These are phyloP conservation scores for Chaetodon trifasciatus DNA, from an alignment of 2,797 vertebrate species.

Conservation along the genomic window DNA sequence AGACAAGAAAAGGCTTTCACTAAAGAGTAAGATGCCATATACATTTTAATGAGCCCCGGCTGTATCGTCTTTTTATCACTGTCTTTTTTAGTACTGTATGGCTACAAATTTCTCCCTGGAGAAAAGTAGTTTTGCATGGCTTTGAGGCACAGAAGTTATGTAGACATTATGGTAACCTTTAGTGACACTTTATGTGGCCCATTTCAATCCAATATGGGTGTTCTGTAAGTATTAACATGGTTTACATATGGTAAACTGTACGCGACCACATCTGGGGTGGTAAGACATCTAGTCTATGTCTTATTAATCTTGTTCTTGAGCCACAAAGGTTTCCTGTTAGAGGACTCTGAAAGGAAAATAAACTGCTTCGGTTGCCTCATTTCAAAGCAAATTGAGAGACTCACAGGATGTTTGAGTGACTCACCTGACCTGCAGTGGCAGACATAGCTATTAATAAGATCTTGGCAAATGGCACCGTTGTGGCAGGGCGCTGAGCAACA, in stretches of 20 bases:
- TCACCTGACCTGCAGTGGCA: conserved; percentile 92
- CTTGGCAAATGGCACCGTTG: conserved; percentile 87
- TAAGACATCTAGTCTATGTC: conserved; percentile 35
- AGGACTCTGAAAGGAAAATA: conserved; percentile 19
- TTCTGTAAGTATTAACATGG: conserved; percentile 39
- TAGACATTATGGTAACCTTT: conserved; percentile 65
- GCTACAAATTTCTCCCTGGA: conserved; percentile 76
- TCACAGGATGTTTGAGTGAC: conserved; percentile 68
- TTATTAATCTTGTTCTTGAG: conserved; percentile 43
- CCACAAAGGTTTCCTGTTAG: conserved; percentile 35
- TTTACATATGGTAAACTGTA: conserved; percentile 57
- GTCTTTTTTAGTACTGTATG: conserved; percentile 75
- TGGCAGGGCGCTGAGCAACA: conserved; percentile 90
- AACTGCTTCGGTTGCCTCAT: conserved; percentile 27
- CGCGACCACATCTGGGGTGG: conserved; percentile 50
- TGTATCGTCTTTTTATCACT: conserved; percentile 75
- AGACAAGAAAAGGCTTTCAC: conserved; percentile 83
- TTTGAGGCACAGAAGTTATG: conserved; percentile 52
- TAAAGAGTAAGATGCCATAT: conserved; percentile 76
- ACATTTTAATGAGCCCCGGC: conserved; percentile 81
- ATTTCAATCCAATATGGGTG: conserved; percentile 60
- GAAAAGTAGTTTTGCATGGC: conserved; percentile 59
- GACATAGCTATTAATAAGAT: conserved; percentile 88
- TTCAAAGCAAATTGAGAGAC: conserved; percentile 59
- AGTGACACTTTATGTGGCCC: conserved; percentile 37